Percentiles rank a stretch among this genome's conserved stretches.
Conservation (phyloP, 2,797 vertebrate species). For the Crenuchus spilurus region DNA sequence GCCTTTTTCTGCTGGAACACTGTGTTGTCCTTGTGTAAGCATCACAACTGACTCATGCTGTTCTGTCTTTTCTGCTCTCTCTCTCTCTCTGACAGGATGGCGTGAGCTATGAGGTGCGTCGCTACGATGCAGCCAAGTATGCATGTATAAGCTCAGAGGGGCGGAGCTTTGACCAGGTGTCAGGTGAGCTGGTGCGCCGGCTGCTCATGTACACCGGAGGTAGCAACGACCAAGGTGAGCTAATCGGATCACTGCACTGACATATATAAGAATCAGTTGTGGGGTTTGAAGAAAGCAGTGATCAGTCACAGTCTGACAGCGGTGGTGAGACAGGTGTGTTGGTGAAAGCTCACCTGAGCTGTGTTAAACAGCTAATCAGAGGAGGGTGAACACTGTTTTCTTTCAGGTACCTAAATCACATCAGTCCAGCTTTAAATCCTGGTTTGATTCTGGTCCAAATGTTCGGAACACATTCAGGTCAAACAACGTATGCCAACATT, state of each 20-base stretch:
- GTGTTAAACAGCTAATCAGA: too few species aligned
- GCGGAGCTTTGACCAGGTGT: conserved; percentile 86
- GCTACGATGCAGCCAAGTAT: conserved; percentile 81
- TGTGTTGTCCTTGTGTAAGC: conserved; percentile 60
- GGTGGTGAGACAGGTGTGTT: too few species aligned
- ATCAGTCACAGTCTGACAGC: too few species aligned
- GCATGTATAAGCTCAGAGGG: conserved; percentile 81
- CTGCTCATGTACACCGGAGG: conserved; percentile 90
- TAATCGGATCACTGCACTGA: too few species aligned
- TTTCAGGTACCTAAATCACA: too few species aligned
- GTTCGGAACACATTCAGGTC: too few species aligned
- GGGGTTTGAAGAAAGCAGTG: not conserved
- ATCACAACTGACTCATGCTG: conserved; percentile 58
- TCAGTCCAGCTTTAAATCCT: too few species aligned
- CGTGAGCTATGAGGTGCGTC: conserved; percentile 84
- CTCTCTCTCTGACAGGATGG: conserved; percentile 70
- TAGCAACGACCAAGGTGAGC: conserved; percentile 86
- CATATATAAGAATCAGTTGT: not conserved
- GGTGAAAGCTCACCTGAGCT: too few species aligned
- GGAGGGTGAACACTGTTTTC: too few species aligned
- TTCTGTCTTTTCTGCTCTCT: not conserved
- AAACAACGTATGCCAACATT: too few species aligned
- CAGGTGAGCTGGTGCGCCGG: conserved; percentile 85
- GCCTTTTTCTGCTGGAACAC: conserved; percentile 51
- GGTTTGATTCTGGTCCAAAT: too few species aligned